Conservation (phyloP, 2,888 invertebrate genomes). For the Patella caerulea region DNA sequence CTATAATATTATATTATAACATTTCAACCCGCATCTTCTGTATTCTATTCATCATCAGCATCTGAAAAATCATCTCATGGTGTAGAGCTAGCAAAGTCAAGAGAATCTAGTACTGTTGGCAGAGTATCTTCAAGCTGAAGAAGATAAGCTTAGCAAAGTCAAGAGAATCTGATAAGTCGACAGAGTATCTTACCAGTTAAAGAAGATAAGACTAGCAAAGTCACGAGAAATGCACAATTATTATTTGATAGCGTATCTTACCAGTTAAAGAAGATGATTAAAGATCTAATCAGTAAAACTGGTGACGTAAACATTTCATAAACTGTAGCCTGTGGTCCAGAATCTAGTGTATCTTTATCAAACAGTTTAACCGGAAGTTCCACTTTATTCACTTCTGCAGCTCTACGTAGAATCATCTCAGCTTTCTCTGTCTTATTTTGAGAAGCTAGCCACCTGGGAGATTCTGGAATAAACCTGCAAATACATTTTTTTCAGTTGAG, state of each 20-base stretch:
- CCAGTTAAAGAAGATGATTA: conserved; percentile 39
- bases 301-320: conserved; percentile 36
- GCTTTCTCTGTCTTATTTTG: conserved; percentile 87
- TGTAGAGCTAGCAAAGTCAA: too few relatives aligned
- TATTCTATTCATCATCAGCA: too few relatives aligned
- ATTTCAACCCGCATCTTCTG: too few relatives aligned
- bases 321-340: conserved; percentile 37
- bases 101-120: too few relatives aligned
- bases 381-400: conserved; percentile 41
- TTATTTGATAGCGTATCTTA: conserved; percentile 11
- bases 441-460: conserved; percentile 91
- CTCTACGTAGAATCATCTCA: conserved; percentile 76
- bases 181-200: conserved; percentile 32
- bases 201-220: conserved; percentile 35
- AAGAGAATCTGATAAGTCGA: too few relatives aligned
- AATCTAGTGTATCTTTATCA: conserved; percentile 35
- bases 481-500: too few relatives aligned
- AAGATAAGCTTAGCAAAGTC: too few relatives aligned
- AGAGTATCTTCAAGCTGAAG: too few relatives aligned
- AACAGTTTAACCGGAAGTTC: conserved; percentile 40
- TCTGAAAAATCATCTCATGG: too few relatives aligned
- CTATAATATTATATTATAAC: too few relatives aligned
- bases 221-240: too few relatives aligned
- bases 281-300: conserved; percentile 20
- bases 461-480: conserved; percentile 85